Conservation (phyloP, 1,140 invertebrate species). For the Micrasema minimum region DNA sequence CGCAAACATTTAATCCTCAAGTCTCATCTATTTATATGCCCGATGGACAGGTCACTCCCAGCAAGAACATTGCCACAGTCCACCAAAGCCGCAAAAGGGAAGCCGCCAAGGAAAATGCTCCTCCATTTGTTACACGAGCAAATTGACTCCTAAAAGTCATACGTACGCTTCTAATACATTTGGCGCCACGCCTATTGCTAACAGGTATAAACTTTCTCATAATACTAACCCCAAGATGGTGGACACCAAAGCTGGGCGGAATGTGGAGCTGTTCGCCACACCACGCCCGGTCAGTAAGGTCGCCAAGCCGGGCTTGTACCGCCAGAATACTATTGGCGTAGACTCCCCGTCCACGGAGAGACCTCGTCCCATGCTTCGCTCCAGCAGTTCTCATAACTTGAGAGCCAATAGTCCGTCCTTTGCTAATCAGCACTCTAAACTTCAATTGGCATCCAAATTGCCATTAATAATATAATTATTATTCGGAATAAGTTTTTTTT, state of each 20-base stretch:
- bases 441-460: conserved; percentile 47
- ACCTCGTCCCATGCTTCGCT: conserved; percentile 39
- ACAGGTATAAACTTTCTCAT: conserved; percentile 19
- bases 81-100: conserved; percentile 8
- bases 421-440: conserved; percentile 34
- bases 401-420: conserved; percentile 40
- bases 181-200: conserved; percentile 31
- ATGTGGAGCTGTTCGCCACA: conserved; percentile 46
- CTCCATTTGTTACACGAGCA: conserved; percentile 21
- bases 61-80: conserved; percentile 1
- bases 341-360: conserved; percentile 21
- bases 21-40: conserved; percentile 37
- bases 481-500: conserved; percentile 62
- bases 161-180: conserved; percentile 38
- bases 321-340: conserved; percentile 46
- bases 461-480: conserved; percentile 67
- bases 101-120: conserved; percentile 18
- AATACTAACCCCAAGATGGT: conserved; percentile 26
- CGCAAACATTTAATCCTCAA: conserved; percentile 32
- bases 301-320: conserved; percentile 11
- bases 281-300: conserved; percentile 40
- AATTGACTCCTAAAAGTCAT: conserved; percentile 30
- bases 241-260: conserved; percentile 17
- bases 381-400: conserved; percentile 48
- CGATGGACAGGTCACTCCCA: conserved; percentile 37